phyloP scores from a whole-genome alignment of 92 coral and sea anemone genomes.

The Bergia sp. region DNA sequence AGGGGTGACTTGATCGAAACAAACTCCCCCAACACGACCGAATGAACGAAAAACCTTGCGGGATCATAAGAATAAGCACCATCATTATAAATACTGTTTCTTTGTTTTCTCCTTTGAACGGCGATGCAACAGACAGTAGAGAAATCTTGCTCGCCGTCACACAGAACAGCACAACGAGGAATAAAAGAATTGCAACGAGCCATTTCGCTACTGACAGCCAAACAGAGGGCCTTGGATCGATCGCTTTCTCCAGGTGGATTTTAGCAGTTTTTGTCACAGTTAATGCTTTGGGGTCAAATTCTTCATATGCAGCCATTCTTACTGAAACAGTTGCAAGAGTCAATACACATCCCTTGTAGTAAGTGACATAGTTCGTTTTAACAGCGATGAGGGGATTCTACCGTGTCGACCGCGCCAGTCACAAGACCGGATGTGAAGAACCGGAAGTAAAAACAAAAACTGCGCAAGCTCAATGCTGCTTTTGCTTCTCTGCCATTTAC shows the following conservation, averaged over 20 bases:
- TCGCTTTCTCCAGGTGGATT: constrained; percentile 55
- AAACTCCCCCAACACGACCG: constrained; percentile 74
- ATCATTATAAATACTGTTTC: constrained; percentile 84
- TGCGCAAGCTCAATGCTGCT: no score
- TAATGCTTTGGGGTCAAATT: constrained; percentile 26
- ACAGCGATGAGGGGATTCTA: neutral
- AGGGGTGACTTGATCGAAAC: constrained; percentile 62
- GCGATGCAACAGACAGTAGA: constrained; percentile 62
- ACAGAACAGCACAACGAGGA: constrained; percentile 68
- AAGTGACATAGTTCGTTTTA: neutral
- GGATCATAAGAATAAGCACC: constrained; percentile 77
- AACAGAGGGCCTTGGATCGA: constrained; percentile 72
- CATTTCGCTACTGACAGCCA: constrained; percentile 74
- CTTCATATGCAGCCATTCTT: neutral
- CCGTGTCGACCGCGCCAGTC: neutral
- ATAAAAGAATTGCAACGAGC: constrained; percentile 68
- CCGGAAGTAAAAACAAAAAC: neutral
- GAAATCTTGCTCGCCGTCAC: constrained; percentile 86
- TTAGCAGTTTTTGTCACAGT: constrained; percentile 68
- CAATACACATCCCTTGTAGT: neutral
- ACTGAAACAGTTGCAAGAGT: neutral
- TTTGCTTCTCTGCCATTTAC: no score
- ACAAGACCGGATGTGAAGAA: neutral
- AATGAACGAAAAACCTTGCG: constrained; percentile 68
- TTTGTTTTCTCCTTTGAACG: constrained; percentile 12